Percentiles rank a stretch among this genome's conserved stretches.
Evolutionary conservation across 2,797 vertebrate species (phyloP).

Genomic region (Pangasius krempfi): DNA sequence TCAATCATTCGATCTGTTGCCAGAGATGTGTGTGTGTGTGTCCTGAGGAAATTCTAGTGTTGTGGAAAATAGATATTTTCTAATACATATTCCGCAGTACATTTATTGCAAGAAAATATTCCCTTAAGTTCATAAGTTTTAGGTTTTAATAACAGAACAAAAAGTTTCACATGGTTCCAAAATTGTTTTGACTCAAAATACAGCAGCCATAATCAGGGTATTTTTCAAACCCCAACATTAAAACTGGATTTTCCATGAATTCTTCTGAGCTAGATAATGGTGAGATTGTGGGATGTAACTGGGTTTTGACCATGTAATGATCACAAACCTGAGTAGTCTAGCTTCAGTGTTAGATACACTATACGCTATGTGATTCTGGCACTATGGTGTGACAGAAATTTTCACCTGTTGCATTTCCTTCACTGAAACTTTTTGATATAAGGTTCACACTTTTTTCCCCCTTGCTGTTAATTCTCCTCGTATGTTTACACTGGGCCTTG

Average conservation of each 20-base stretch:
- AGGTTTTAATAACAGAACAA: background rate
- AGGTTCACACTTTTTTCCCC: background rate
- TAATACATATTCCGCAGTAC: background rate
- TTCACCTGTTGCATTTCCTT: background rate
- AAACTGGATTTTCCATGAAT: background rate
- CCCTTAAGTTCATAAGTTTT: background rate
- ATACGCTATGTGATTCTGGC: background rate
- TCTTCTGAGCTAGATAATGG: background rate
- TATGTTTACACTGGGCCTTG: conserved; percentile 2
- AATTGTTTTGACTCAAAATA: background rate
- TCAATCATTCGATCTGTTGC: conserved; percentile 8
- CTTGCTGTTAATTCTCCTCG: background rate
- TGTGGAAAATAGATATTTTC: conserved; percentile 1
- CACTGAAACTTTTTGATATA: background rate
- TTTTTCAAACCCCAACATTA: background rate
- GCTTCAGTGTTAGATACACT: background rate
- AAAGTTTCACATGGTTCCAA: background rate
- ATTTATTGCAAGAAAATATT: background rate
- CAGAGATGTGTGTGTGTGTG: background rate
- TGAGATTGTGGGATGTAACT: background rate
- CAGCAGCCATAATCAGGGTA: background rate
- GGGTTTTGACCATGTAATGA: background rate
- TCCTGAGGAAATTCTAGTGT: background rate
- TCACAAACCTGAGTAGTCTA: background rate
- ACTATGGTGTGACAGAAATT: too few relatives aligned